phyloP scores from a whole-genome alignment of 2,113 vertebrate genomes.

The Dendrocopos noguchii region DNA sequence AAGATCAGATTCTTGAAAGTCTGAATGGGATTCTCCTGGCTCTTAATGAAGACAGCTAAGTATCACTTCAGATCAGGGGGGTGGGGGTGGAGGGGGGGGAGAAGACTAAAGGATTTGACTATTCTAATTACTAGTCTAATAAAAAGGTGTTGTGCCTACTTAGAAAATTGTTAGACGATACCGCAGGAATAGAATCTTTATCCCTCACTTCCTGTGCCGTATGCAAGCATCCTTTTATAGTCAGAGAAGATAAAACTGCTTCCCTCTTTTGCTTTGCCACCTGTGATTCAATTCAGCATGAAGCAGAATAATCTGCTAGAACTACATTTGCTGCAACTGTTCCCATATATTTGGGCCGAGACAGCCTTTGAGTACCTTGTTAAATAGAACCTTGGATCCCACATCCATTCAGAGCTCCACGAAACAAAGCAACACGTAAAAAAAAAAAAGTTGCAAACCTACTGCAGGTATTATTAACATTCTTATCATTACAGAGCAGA shows the following conservation, averaged over 20 bases:
- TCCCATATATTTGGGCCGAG: not conserved
- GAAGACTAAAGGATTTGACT: not conserved
- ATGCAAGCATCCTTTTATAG: not conserved
- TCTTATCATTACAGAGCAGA: constrained; percentile 76
- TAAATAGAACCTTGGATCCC: not conserved
- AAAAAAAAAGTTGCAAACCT: not conserved
- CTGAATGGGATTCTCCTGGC: constrained; percentile 68
- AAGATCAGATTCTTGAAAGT: constrained; percentile 60
- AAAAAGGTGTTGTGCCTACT: not conserved
- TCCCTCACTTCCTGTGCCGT: not conserved
- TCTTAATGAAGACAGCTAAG: constrained; percentile 74
- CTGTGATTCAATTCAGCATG: not conserved
- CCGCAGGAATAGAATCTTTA: constrained; percentile 30
- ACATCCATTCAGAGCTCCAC: not conserved
- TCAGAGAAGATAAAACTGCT: constrained; percentile 6
- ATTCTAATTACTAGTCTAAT: constrained; percentile 5
- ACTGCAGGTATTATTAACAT: not conserved
- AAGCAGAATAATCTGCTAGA: constrained; percentile 10
- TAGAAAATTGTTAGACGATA: not conserved
- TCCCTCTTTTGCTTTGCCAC: not conserved
- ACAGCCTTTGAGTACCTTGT: not conserved
- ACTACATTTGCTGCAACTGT: not conserved
- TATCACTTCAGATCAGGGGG: constrained; percentile 14
- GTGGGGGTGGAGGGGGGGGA: too few relatives aligned
- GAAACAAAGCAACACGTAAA: not conserved